Base-by-base conservation (phyloP, 2,888 invertebrate genomes). In the Acanthopleura granulata region DNA sequence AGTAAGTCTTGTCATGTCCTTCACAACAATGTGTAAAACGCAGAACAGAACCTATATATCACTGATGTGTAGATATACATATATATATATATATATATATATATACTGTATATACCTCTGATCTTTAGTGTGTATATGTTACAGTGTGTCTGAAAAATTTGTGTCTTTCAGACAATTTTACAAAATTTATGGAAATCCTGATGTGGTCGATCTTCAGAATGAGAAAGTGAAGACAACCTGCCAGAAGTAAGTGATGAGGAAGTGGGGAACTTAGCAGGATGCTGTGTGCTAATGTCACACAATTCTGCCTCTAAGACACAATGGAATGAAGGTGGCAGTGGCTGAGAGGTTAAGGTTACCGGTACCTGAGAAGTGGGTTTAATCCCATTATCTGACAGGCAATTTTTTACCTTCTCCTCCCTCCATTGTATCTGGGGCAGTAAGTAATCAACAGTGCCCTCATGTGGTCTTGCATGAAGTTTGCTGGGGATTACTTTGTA, bases 81-180 rank as follows among this genome's bases (percentile, higher is more conserved):
- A n/a, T n/a, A n/a, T n/a, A n/a, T n/a, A n/a, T n/a, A n/a, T n/a
- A n/a, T n/a, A n/a, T n/a, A n/a, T n/a, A 40, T 40, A 40, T 16
- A 66, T n/a, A 66, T 66, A n/a, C n/a, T n/a, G n/a, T n/a, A n/a
- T 66, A 29, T 25, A 4, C 16, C 1, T 66, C 9, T 66, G 25
- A 66, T 40, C 40, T 9, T 40, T 40, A 40, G 9, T 40, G 40
- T 9, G 9, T 40, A 40, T 40, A 40, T 40, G 40, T 40, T 40
- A 9, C n/a, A n/a, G n/a, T n/a, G n/a, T n/a, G n/a, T n/a, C n/a
- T 40, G 40, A 40, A 40, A 40, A 6, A 6, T 15, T 66, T 78
- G 75, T 75, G 30, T 72, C 75, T 88, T 88, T 66, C 82, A 91
- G 91, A 73, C 87, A 88, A 75, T 91, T 91, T 82, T 90, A 90